Base-by-base conservation (phyloP, 2,888 invertebrate species). In the Marronus borbonicus region DNA sequence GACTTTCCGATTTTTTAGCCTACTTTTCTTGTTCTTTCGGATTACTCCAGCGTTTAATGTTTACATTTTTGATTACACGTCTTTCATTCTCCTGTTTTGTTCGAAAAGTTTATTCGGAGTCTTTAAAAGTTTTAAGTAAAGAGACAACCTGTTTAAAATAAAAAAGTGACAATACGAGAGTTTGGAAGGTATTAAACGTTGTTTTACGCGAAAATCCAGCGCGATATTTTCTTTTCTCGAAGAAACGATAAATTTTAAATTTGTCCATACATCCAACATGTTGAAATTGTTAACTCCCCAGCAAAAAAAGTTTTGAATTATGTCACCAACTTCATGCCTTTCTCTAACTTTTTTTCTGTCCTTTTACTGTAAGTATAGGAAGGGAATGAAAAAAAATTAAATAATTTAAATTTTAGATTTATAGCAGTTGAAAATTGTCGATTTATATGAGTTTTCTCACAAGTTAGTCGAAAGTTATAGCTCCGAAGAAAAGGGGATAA, bases 401-500 rank as follows among this genome's bases (percentile, higher is more conserved):
- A 70, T 70, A 70, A 70, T 70, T 70, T 36, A 70, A 70, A 70
- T 70, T 70, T 14, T 28, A 70, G 70, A 70, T 70, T 70, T 68
- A 68, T 68, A 49, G 68, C 68, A 68, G 68, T 68, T 68, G 70
- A 31, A 70, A 58, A 55, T 39, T 55, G 55, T 50, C 36, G 50
- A 70, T 70, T 70, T 70, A 70, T 70, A 55, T 58, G 24, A 28
- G 60, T 58, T n/a, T n/a, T 55, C 39, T 55, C 58, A 28, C 70
- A 39, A 58, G 44, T 68, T 68, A 68, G 68, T 17, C 39, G 44
- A 39, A 65, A 65, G 65, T 65, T 65, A 24, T 24, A 14, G 17
- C 10, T 36, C 36, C 44, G 12, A 36, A 20, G 49, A 50, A 20
- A 36, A 24, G 24, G 44, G 49, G 28, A 49, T 5, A 65, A 50